A percentile compares a stretch with the other conserved stretches of the same genome.
Conservation (phyloP, 2,888 invertebrate genomes). For the Dermolepida albohirtum region DNA sequence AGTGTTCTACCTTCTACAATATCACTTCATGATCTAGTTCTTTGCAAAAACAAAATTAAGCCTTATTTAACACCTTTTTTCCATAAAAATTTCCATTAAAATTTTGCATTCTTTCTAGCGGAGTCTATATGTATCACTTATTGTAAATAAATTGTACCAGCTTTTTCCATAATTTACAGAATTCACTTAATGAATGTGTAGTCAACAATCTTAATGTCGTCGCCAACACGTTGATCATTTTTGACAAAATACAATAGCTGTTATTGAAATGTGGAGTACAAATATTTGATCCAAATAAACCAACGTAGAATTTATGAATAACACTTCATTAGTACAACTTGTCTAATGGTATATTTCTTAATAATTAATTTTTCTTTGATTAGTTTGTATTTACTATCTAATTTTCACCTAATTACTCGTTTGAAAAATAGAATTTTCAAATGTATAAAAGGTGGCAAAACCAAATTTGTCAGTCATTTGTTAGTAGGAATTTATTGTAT, state of each 20-base stretch:
- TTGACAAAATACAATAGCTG: background rate
- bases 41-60: too few relatives aligned
- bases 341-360: slow-evolving; percentile 12
- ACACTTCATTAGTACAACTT: slow-evolving; percentile 3
- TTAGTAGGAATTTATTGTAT: background rate
- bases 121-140: too few relatives aligned
- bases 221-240: slow-evolving; percentile 2
- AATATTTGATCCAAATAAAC: slow-evolving; percentile 16
- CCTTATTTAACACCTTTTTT: too few relatives aligned
- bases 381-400: background rate
- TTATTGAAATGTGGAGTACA: background rate
- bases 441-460: slow-evolving; percentile 19
- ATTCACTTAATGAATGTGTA: background rate
- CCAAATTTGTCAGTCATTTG: slow-evolving; percentile 9
- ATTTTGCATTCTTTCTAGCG: too few relatives aligned
- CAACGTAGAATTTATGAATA: background rate
- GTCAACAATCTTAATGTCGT: background rate
- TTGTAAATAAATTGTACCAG: too few relatives aligned
- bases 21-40: too few relatives aligned
- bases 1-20: too few relatives aligned
- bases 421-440: slow-evolving; percentile 5
- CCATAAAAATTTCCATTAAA: too few relatives aligned
- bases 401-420: slow-evolving; percentile 1
- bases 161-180: too few relatives aligned
- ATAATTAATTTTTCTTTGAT: slow-evolving; percentile 8